Evolutionary conservation across 2,888 invertebrate species (phyloP), one percentile per base, ranked within the genome.

Genomic region (Lasioglossum villosulum): DNA sequence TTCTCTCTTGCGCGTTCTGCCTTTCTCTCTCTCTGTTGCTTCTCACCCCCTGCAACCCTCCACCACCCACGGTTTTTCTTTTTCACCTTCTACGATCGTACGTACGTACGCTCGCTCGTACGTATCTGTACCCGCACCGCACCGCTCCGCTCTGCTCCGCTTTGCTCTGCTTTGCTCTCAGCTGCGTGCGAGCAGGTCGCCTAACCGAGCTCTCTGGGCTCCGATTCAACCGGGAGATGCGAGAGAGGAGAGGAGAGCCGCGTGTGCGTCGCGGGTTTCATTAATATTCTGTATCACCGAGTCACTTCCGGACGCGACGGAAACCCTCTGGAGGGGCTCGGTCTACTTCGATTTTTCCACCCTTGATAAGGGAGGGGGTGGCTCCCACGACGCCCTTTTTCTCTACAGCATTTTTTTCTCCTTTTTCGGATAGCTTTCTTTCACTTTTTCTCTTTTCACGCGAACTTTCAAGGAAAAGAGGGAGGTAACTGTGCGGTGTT

Each of bases 271-370:
- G 70, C 72, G 42, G 72, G 78, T 89, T 86, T 88, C 89, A 88
- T 88, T 89, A 88, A 89, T 88, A 89, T 84, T 84, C 88, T 71
- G 42, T 80, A 82, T 84, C 88, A 86, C 78, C 83, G 81, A 84
- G 73, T 88, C 83, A 80, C 81, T 89, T 89, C 89, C 88, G 88
- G 86, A 82, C 80, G 79, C 87, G 82, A 84, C 77, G 70, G 79
- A 27, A 19, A 23, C 5, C 6, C 23, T 19, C 34, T 10, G 27
- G 27, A 4, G 23, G 30, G 19, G 27, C 6, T 0, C 23, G 12
- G 10, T 63, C 68, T 16, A 23, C 84, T 84, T 84, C 78, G 78
- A 84, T 84, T 82, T 82, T 78, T 83, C 48, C 72, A n/a, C 48
- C 37, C 37, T 16, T n/a, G 6, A 52, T 52, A 52, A 52, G 52